Evolutionary conservation across 2,113 vertebrate species (phyloP).

Genomic region (Rhinoderma darwinii): DNA sequence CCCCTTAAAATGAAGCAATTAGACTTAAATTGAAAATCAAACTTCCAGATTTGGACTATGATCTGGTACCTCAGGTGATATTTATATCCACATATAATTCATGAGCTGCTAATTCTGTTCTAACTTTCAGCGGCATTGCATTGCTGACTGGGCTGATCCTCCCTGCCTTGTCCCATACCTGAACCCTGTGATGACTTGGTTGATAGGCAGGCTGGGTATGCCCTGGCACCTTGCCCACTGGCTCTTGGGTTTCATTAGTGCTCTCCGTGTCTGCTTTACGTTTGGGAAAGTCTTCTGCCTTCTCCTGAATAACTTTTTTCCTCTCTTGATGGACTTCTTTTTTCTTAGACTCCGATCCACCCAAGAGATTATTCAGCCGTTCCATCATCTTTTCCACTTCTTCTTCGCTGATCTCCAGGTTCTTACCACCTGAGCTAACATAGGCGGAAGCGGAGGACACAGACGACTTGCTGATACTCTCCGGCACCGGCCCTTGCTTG

Average conservation of each 20-base stretch:
- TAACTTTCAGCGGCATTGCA: constrained; percentile 14
- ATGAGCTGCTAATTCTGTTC: constrained; percentile 14
- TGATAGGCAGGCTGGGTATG: constrained; percentile 27
- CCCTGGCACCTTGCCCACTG: constrained; percentile 40
- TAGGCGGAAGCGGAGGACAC: neutral
- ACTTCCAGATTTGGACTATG: constrained; percentile 31
- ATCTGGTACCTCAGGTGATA: constrained; percentile 15
- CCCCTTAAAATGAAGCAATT: neutral
- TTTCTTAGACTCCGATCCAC: constrained; percentile 56
- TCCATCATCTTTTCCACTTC: constrained; percentile 66
- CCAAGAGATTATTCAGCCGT: constrained; percentile 61
- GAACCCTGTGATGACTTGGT: constrained; percentile 56
- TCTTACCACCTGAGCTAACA: constrained; percentile 29
- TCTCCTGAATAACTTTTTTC: constrained; percentile 9
- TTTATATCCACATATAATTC: constrained; percentile 36
- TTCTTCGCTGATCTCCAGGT: constrained; percentile 61
- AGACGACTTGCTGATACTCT: constrained; percentile 58
- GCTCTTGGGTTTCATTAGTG: constrained; percentile 53
- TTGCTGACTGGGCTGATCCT: constrained; percentile 40
- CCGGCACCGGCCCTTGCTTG: constrained; percentile 52
- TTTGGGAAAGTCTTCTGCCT: constrained; percentile 15
- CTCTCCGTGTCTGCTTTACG: constrained; percentile 41
- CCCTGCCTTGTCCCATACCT: constrained; percentile 54
- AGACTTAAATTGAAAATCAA: neutral
- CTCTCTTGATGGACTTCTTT: constrained; percentile 54